Conservation (phyloP, 2,888 invertebrate species). For the Anoncus sp. region DNA sequence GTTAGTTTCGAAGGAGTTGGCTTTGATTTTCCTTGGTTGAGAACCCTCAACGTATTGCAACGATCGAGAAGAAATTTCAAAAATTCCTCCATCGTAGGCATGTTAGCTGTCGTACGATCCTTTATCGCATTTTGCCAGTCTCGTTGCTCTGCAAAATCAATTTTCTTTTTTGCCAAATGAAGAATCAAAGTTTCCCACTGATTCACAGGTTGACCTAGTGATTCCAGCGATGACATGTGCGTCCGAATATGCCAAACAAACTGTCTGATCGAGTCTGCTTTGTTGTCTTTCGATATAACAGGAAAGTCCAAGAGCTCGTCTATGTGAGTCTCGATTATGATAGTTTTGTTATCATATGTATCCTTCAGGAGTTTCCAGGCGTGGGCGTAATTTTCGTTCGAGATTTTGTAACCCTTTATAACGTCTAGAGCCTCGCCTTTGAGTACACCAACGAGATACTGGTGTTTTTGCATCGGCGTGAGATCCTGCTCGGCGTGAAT, state of each 20-base stretch:
- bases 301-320: slow-evolving; percentile 58
- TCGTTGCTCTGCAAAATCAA: slow-evolving; percentile 62
- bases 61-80: slow-evolving; percentile 52
- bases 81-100: slow-evolving; percentile 56
- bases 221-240: slow-evolving; percentile 60
- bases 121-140: slow-evolving; percentile 65
- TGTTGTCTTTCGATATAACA: slow-evolving; percentile 46
- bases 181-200: too few relatives aligned
- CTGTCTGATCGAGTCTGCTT: too few relatives aligned
- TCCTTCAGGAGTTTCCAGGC: slow-evolving; percentile 52
- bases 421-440: slow-evolving; percentile 36
- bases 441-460: slow-evolving; percentile 49
- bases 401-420: slow-evolving; percentile 32
- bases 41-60: slow-evolving; percentile 37
- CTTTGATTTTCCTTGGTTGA: slow-evolving; percentile 36
- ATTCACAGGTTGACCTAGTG: too few relatives aligned
- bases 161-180: too few relatives aligned
- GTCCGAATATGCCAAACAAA: slow-evolving; percentile 57
- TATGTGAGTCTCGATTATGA: slow-evolving; percentile 66
- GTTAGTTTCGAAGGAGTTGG: slow-evolving; percentile 25
- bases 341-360: slow-evolving; percentile 62
- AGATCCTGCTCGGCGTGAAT: slow-evolving; percentile 19
- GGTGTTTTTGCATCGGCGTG: slow-evolving; percentile 45
- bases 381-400: too few relatives aligned
- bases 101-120: too few relatives aligned